Conservation (phyloP, 2,888 invertebrate genomes). For the Macrosiphum euphorbiae region DNA sequence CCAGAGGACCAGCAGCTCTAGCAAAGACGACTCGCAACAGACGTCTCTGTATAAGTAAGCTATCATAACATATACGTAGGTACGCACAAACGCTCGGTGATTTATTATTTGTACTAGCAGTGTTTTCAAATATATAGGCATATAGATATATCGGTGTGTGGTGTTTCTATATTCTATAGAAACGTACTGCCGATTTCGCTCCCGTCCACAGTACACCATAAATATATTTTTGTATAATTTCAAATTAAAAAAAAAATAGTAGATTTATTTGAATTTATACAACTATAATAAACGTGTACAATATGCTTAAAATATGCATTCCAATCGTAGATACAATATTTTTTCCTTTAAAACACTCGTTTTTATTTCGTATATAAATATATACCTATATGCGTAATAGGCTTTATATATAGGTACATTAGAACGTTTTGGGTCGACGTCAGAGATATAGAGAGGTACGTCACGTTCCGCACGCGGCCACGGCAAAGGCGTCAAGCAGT, state of each 20-base stretch:
- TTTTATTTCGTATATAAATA: background rate
- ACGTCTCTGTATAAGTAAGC: conserved; percentile 58
- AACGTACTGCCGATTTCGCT: background rate
- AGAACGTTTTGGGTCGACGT: background rate
- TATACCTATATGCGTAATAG: background rate
- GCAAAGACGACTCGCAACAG: conserved; percentile 60
- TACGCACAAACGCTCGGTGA: background rate
- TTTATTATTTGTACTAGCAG: background rate
- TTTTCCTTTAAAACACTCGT: background rate
- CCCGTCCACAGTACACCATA: background rate
- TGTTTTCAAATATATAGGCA: background rate
- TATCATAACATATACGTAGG: background rate
- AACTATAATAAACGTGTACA: background rate
- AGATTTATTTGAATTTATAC: background rate
- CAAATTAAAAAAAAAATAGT: background rate
- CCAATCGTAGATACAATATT: background rate
- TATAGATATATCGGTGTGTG: background rate
- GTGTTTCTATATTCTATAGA: background rate
- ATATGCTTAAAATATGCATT: background rate
- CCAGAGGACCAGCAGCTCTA: conserved; percentile 48
- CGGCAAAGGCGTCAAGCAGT: conserved; percentile 62
- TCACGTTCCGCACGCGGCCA: conserved; percentile 5
- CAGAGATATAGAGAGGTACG: background rate
- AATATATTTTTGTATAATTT: background rate
- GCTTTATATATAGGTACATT: background rate